These are phyloP conservation scores for Ostrea edulis DNA, from an alignment of 1,140 invertebrate species.

Conservation along the genomic window DNA sequence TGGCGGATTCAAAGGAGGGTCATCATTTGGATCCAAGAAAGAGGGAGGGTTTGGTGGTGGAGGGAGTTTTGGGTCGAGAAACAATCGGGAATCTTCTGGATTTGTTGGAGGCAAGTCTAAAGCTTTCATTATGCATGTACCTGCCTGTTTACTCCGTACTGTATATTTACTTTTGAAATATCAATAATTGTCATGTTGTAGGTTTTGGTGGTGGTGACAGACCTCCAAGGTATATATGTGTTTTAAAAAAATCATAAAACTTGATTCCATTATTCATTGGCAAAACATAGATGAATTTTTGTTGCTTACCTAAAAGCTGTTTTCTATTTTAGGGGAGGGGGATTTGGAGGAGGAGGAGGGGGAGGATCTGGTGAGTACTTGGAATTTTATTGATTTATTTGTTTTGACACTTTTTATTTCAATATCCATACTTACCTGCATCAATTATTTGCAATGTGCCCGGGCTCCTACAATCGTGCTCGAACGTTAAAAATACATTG, in stretches of 20 bases:
- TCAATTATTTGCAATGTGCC: too few species aligned
- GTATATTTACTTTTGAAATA: neutral
- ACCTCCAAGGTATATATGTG: slow-evolving; percentile 53
- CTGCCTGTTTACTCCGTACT: neutral
- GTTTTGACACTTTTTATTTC: neutral
- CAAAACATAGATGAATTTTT: too few species aligned
- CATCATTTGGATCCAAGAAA: slow-evolving; percentile 17
- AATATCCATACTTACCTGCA: too few species aligned
- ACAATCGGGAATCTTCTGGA: slow-evolving; percentile 46
- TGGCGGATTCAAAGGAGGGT: slow-evolving; percentile 46
- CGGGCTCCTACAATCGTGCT: too few species aligned
- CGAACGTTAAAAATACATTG: too few species aligned
- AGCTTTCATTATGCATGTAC: neutral
- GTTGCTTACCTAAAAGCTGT: neutral
- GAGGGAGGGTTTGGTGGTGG: slow-evolving; percentile 36
- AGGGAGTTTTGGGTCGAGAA: slow-evolving; percentile 36
- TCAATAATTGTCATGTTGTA: neutral
- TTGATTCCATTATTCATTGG: neutral
- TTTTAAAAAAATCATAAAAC: neutral
- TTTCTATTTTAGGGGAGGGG: slow-evolving; percentile 56
- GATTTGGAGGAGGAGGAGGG: slow-evolving; percentile 61
- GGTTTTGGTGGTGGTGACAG: slow-evolving; percentile 54
- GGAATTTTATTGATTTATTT: too few species aligned
- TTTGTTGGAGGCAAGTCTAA: slow-evolving; percentile 17
- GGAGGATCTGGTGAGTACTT: slow-evolving; percentile 43